A percentile compares a stretch with the other conserved stretches of the same genome.
These are phyloP conservation scores for Nansenia antarctica DNA, from an alignment of 2,113 vertebrate species.

Conservation along the genomic window DNA sequence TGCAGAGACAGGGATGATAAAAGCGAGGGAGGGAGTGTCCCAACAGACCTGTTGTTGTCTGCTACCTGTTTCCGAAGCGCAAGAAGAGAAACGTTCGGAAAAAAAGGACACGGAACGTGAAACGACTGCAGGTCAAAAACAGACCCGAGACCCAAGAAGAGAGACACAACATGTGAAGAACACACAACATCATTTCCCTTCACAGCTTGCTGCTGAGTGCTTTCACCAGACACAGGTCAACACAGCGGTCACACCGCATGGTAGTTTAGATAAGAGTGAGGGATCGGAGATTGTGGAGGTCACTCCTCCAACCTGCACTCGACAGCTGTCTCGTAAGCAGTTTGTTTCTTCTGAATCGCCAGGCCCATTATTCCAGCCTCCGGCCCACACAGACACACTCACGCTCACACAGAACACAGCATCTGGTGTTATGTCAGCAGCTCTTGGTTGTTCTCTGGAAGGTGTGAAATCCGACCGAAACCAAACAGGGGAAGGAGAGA, in stretches of 20 bases:
- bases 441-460: neutral
- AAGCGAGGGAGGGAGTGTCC: neutral
- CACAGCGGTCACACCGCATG: constrained; percentile 1
- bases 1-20: neutral
- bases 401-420: constrained; percentile 16
- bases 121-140: neutral
- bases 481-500: neutral
- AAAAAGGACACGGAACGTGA: neutral
- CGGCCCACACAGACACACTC: constrained; percentile 21
- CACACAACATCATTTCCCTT: neutral
- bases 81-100: neutral
- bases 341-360: constrained; percentile 4
- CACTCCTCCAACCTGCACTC: neutral
- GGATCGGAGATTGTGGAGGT: constrained; percentile 6
- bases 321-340: neutral
- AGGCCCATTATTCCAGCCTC: neutral
- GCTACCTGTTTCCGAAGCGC: neutral
- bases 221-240: neutral
- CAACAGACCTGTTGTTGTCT: neutral
- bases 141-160: neutral
- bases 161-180: neutral
- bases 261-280: constrained; percentile 7
- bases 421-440: constrained; percentile 16
- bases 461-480: neutral
- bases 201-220: too few relatives aligned